Evolutionary conservation across 2,797 vertebrate genomes (phyloP).

Genomic region (Crenuchus spilurus): DNA sequence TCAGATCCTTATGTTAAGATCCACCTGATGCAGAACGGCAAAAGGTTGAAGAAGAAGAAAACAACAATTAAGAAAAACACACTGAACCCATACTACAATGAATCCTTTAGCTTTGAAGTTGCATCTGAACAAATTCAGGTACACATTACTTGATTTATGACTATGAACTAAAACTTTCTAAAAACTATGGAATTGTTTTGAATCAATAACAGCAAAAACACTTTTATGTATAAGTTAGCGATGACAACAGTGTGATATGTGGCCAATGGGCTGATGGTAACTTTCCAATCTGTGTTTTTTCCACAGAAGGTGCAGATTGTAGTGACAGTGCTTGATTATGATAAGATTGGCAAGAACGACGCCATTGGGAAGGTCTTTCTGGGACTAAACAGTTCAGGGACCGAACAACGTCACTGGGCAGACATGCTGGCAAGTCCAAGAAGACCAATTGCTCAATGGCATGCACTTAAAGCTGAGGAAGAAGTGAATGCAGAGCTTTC

Average conservation of each 20-base stretch:
- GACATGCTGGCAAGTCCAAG: conserved; percentile 97
- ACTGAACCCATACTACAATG: conserved; percentile 98
- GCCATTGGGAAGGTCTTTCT: conserved; percentile 96
- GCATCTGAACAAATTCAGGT: conserved; percentile 97
- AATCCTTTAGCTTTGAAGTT: conserved; percentile 99
- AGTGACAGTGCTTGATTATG: conserved; percentile 98
- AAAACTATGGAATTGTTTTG: not conserved
- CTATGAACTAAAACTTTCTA: not conserved
- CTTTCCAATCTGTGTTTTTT: not conserved
- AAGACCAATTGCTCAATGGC: conserved; percentile 97
- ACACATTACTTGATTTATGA: conserved; percentile 47
- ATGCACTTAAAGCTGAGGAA: conserved; percentile 90
- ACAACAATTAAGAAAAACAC: conserved; percentile 98
- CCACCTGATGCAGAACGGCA: conserved; percentile 97
- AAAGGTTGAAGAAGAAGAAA: conserved; percentile 99
- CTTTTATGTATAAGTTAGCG: too few relatives aligned
- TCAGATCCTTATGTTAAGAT: conserved; percentile 98
- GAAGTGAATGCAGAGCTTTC: conserved; percentile 89
- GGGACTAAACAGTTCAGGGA: conserved; percentile 87
- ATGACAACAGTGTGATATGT: not conserved
- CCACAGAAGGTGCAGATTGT: conserved; percentile 94
- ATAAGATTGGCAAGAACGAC: conserved; percentile 99
- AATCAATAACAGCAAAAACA: too few relatives aligned
- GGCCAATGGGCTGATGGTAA: not conserved
- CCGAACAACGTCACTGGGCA: conserved; percentile 93